Base-by-base conservation (phyloP, 1,140 invertebrate genomes). In the Eupeodes corollae region DNA sequence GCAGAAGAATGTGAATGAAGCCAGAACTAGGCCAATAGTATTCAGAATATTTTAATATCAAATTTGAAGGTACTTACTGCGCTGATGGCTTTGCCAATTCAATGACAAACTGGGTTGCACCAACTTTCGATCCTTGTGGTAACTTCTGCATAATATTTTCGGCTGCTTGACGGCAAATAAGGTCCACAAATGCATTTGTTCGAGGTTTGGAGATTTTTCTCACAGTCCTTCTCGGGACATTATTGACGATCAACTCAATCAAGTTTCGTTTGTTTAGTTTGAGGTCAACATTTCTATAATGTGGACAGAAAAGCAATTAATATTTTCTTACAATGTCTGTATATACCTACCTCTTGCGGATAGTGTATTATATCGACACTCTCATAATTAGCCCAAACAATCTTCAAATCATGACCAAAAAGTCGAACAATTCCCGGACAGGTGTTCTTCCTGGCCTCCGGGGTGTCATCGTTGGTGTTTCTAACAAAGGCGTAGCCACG, bases 401-500 rank as follows among this genome's bases (percentile, higher is more conserved):
- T 44, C 41, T 52, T 48, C 12, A 54, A 40, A 18, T 54, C 50
- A n/a, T 45, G 30, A n/a, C 43, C 47, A 46, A 46, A 54, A 37
- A 49, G 35, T 12, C 45, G 43, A 18, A 54, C 26, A 12, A 44
- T 37, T n/a, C 52, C 52, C 1, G 48, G 50, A 12, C 43, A 49
- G 18, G 41, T 45, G n/a, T 37, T 41, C 16, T 54, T 49, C 41
- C 52, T 54, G 3, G 45, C 52, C 16, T 47, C 45, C 16, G 52
- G 31, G 5, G 53, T 50, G 19, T 49, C 44, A 9, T 47, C 11
- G 38, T 54, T 50, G 5, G 44, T 42, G 0, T 54, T 47, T 11
- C n/a, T n/a, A n/a, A 54, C 31, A 32, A 54, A 49, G 9, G 44
- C 49, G 35, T 42, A 56, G 40, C 55, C 55, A 10, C 53, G 47